Evolutionary conservation across 2,113 vertebrate genomes (phyloP).

Genomic region (Neodon shergylaensis): DNA sequence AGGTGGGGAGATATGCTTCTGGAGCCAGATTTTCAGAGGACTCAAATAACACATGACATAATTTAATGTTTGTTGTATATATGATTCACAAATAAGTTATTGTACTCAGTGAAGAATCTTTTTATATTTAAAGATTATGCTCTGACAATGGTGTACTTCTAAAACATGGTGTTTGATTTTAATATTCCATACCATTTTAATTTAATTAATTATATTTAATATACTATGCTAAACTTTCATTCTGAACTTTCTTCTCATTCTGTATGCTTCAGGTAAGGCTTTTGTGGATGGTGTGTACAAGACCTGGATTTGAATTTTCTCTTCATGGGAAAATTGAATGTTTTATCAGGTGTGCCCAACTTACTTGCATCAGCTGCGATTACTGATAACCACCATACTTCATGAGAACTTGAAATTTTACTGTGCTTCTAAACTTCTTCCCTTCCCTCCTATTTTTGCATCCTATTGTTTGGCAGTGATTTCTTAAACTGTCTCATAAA

Average conservation of each 20-base stretch:
- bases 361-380: background rate
- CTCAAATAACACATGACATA: background rate
- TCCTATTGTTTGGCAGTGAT: background rate
- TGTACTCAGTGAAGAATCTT: background rate
- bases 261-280: background rate
- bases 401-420: background rate
- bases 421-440: background rate
- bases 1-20: background rate
- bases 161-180: background rate
- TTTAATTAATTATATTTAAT: background rate
- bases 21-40: background rate
- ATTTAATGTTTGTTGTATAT: background rate
- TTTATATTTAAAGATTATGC: background rate
- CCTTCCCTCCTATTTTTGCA: background rate
- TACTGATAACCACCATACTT: background rate
- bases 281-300: background rate
- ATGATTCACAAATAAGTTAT: background rate
- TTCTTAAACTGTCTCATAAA: background rate
- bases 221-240: background rate
- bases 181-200: background rate
- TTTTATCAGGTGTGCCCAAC: background rate
- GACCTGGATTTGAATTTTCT: background rate
- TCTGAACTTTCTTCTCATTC: background rate
- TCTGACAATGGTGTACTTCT: background rate
- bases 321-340: background rate